phyloP scores from a whole-genome alignment of 2,797 vertebrate species.

The Cynodonichthys magdalenae region DNA sequence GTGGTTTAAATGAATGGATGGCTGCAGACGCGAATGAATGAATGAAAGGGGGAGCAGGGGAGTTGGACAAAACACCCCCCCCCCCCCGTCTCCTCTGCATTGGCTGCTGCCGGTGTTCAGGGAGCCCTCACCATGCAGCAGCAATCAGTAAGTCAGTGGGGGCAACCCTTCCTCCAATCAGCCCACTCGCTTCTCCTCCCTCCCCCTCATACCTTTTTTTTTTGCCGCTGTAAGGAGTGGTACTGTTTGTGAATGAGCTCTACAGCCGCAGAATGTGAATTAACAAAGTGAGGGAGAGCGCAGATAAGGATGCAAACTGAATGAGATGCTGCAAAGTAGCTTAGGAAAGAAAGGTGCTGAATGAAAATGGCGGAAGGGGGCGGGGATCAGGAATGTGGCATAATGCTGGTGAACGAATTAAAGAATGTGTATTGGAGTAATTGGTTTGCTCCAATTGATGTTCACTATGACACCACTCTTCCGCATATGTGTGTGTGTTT shows the following conservation, averaged over 20 bases:
- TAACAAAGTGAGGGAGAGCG: conserved; percentile 54
- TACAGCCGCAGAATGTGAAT: conserved; percentile 74
- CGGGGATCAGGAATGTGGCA: conserved; percentile 1
- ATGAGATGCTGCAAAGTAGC: conserved; percentile 61
- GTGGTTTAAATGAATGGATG: conserved; percentile 40
- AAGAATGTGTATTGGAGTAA: conserved; percentile 19
- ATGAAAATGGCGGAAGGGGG: conserved; percentile 49
- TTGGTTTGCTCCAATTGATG: conserved; percentile 3
- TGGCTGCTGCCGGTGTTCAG: conserved; percentile 58
- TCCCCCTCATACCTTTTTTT: conserved; percentile 9
- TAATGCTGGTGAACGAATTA: conserved; percentile 13
- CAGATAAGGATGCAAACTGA: conserved; percentile 49
- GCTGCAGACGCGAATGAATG: conserved; percentile 30
- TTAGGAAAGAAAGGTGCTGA: conserved; percentile 44
- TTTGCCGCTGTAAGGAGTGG: conserved; percentile 79
- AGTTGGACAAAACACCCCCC: conserved; percentile 22
- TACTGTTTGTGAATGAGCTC: conserved; percentile 81
- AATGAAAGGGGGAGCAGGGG: conserved; percentile 32
- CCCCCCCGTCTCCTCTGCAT: conserved; percentile 35
- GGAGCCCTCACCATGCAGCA: conserved; percentile 67
- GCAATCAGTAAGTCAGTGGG: conserved; percentile 73
- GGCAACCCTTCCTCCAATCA: conserved; percentile 62
- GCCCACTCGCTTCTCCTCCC: conserved; percentile 11
- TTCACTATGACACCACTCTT: conserved; percentile 3
- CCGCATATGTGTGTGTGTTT: conserved; percentile 12